Evolutionary conservation across 2,888 invertebrate species (phyloP), one percentile per base, ranked within the genome.

Genomic region (Helobdella robusta): DNA sequence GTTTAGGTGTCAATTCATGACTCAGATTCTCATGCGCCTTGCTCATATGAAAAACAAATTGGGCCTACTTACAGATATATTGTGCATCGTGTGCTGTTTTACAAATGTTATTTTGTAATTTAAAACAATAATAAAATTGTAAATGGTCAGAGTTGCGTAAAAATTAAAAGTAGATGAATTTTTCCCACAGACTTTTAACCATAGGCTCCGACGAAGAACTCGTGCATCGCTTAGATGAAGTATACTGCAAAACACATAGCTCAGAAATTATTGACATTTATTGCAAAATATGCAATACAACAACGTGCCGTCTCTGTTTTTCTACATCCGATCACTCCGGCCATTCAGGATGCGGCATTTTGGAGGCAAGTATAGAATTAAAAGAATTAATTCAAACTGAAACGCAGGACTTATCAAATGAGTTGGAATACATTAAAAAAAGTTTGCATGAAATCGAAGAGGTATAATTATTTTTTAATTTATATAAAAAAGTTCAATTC

Each of bases 271-370:
- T 62, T 18, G 62, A 62, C 28, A 35, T 62, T 25, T 62, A 48
- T 35, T 62, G 62, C 32, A 46, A 48, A 25, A 62, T 50, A 3
- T 62, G 62, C 20, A 23, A 32, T 1, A 50, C 44, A 28, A 32
- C 48, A 23, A n/a, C 30, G 20, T 62, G 62, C 34, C 23, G 46
- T n/a, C 48, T 46, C 18, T 62, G 62, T 44, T 62, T 62, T 25
- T 23, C 50, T 20, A 50, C 62, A 32, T 30, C 48, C 4, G 62
- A 50, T 3, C 62, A 62, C 34, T 18, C 30, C 34, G 46, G 46
- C 18, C 62, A 62, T 44, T 62, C 62, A 2, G 62, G 62, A 4
- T 62, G 62, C 50, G 62, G 62, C n/a, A 32, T 62, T 11, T 4
- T 32, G 4, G 62, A 62, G 25, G 62, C 62, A 28, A 48, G 48